A percentile compares a stretch with the other conserved stretches of the same genome.
Conservation (phyloP, 2,888 invertebrate species). For the Andricus quercusramuli region DNA sequence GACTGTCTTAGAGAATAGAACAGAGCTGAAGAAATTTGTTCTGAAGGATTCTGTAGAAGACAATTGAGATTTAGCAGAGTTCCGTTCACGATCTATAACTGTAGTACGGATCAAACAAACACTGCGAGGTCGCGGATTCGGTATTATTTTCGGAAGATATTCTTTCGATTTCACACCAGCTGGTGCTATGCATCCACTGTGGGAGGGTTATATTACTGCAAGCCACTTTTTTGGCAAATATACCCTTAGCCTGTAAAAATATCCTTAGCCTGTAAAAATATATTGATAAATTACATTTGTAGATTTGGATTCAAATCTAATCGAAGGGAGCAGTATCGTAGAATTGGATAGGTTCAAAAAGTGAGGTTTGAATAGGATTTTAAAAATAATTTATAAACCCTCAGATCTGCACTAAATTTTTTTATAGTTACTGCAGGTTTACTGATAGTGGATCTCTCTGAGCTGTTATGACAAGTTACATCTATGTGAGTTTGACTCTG, state of each 20-base stretch:
- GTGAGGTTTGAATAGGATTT: not conserved
- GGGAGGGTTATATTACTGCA: constrained; percentile 84
- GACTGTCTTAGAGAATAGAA: constrained; percentile 90
- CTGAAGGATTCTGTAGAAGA: constrained; percentile 94
- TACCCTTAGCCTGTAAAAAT: constrained; percentile 70
- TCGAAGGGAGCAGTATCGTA: too few relatives aligned
- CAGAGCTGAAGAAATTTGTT: constrained; percentile 87
- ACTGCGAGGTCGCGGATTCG: too few relatives aligned
- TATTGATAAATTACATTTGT: not conserved
- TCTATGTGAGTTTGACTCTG: constrained; percentile 80
- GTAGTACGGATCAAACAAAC: too few relatives aligned
- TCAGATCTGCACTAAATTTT: constrained; percentile 74
- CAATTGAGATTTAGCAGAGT: too few relatives aligned
- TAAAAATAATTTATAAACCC: constrained; percentile 55
- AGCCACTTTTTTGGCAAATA: constrained; percentile 91
- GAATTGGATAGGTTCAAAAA: too few relatives aligned
- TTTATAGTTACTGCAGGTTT: constrained; percentile 81
- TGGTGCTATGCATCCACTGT: too few relatives aligned
- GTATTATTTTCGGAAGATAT: too few relatives aligned
- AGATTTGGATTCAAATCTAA: too few relatives aligned
- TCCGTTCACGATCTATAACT: too few relatives aligned
- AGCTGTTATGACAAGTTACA: constrained; percentile 93
- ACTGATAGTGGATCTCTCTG: constrained; percentile 92
- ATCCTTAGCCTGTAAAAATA: constrained; percentile 53
- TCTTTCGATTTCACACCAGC: too few relatives aligned